Base-by-base conservation (phyloP, 2,113 vertebrate genomes). In the Loxodonta africana region DNA sequence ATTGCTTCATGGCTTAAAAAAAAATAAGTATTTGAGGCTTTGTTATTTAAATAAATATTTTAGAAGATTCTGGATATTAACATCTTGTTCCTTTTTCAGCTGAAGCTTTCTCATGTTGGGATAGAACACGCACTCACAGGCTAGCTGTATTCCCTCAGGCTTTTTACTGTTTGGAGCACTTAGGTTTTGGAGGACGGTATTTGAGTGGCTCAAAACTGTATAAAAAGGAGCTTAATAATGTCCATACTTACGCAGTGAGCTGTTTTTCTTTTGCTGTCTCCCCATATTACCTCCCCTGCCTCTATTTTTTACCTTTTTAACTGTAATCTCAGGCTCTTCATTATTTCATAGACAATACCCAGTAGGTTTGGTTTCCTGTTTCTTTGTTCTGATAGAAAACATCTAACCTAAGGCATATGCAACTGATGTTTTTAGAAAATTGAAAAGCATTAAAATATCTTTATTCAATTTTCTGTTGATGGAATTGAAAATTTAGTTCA, bases 301-400 rank as follows among this genome's bases (percentile, higher is more conserved):
- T 17, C n/a, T 18, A 44, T 46, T 53, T 65, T 51, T 48, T n/a
- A 33, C 88, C 62, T 74, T 93, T 93, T 92, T 65, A 67, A 76
- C 71, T 69, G 21, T 37, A 86, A 86, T 25, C 37, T 67, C 84
- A 82, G 26, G 14, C 30, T 80, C 51, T 81, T 67, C 25, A 77
- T 96, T 94, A 91, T 96, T 63, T 92, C 93, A 41, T 62, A 88
- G 91, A 91, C 60, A 90, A 9, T 74, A 88, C 26, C 87, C 46
- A 87, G 20, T 60, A 74, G 76, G 67, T 53, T 88, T 91, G 82
- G 84, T 67, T 95, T 97, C 87, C 96, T 96, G 85, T 91, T 97
- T 95, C 71, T 96, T 95, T 30, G 15, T 80, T 80, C 78, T 81
- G 78, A 51, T 23, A 80, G 77, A 51, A 80, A 92, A 15, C 48